A percentile compares a stretch with the other conserved stretches of the same genome.
These are phyloP conservation scores for Sipunculus nudus DNA, from an alignment of 2,888 invertebrate species.

Conservation along the genomic window DNA sequence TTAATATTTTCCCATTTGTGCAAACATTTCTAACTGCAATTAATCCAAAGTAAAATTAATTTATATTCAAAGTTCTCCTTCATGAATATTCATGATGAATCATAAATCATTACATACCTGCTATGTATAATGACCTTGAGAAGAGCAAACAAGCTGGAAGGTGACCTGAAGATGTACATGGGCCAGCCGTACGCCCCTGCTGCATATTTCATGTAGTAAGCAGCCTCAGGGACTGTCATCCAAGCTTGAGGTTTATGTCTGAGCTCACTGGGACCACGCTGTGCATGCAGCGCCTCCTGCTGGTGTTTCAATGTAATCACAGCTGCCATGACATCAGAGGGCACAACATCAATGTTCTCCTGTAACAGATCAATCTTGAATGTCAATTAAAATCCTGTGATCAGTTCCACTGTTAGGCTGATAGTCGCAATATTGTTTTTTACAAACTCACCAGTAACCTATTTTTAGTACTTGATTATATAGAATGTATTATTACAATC, in stretches of 20 bases:
- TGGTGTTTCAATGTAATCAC: constrained; percentile 24
- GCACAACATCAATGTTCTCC: constrained; percentile 19
- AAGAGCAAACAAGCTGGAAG: constrained; percentile 7
- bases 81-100: no score
- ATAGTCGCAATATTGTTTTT: no score
- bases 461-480: no score
- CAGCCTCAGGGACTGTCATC: constrained; percentile 21
- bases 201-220: constrained; percentile 26
- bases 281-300: constrained; percentile 7
- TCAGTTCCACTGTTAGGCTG: no score
- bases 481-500: no score
- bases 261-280: neutral
- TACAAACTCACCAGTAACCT: no score
- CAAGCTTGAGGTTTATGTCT: constrained; percentile 6
- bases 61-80: no score
- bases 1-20: no score
- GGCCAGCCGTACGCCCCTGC: constrained; percentile 33
- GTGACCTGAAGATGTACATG: constrained; percentile 18
- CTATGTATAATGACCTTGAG: constrained; percentile 10
- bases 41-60: no score
- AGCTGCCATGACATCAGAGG: constrained; percentile 26
- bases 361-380: no score
- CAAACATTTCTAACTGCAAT: no score
- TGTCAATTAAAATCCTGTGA: no score
- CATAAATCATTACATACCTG: constrained; percentile 9